Percentiles rank a stretch among this genome's conserved stretches.
phyloP scores from a whole-genome alignment of 2,113 vertebrate genomes.

The Struthidea cinerea region DNA sequence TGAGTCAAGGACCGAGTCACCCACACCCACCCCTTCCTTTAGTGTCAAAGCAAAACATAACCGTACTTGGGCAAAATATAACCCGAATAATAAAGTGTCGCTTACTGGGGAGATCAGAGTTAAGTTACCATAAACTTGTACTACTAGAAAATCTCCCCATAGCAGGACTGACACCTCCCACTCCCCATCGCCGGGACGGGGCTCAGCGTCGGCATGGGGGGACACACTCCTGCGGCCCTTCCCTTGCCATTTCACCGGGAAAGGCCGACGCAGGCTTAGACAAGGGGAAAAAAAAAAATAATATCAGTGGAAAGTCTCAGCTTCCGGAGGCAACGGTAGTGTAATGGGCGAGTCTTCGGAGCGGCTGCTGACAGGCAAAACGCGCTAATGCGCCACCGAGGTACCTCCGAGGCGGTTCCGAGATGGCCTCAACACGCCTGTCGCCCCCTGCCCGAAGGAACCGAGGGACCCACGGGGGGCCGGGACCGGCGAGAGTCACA shows the following conservation, averaged over 20 bases:
- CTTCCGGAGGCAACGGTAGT: neutral
- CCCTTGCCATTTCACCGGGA: neutral
- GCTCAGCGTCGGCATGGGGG: neutral
- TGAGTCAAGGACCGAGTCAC: neutral
- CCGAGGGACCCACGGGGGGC: accelerated
- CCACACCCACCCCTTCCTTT: neutral
- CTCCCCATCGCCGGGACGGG: too few species aligned
- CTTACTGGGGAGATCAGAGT: neutral
- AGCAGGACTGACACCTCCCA: neutral
- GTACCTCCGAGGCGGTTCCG: neutral
- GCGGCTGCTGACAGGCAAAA: neutral
- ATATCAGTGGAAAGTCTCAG: neutral
- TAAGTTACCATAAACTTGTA: neutral
- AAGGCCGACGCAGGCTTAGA: neutral
- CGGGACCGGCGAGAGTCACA: accelerated
- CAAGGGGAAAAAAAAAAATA: too few species aligned
- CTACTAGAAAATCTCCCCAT: neutral
- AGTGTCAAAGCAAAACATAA: neutral
- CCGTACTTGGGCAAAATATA: neutral
- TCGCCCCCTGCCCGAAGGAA: neutral
- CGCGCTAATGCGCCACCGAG: neutral
- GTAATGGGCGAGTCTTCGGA: too few species aligned
- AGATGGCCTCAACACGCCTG: neutral
- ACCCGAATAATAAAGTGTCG: neutral
- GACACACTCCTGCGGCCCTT: neutral